Conservation (phyloP, 2,113 vertebrate species). For the Mirza zaza region DNA sequence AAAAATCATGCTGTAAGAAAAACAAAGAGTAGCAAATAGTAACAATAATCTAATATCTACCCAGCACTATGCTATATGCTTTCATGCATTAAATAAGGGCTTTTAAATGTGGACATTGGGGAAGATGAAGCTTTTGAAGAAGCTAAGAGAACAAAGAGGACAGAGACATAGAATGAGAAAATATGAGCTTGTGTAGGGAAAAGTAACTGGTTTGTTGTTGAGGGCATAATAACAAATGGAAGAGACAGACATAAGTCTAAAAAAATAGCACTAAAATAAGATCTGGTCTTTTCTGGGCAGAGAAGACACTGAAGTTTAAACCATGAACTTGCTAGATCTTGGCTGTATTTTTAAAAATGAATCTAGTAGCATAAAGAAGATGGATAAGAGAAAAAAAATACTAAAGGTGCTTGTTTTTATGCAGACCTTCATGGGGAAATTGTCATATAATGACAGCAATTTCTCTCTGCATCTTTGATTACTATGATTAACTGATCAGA, state of each 20-base stretch:
- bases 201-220: background rate
- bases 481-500: constrained; percentile 60
- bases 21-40: background rate
- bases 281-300: background rate
- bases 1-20: background rate
- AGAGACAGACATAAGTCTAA: background rate
- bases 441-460: background rate
- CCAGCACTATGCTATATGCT: background rate
- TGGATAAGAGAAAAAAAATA: background rate
- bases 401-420: background rate
- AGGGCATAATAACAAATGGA: background rate
- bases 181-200: background rate
- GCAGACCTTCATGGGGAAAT: constrained; percentile 25
- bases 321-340: background rate
- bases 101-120: background rate
- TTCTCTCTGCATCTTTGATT: constrained; percentile 29
- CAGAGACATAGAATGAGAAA: background rate
- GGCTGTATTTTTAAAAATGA: constrained; percentile 12
- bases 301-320: background rate
- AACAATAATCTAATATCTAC: background rate
- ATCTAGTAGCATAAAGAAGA: background rate
- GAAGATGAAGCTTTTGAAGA: background rate
- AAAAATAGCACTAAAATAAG: background rate
- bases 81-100: background rate
- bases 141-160: background rate